Evolutionary conservation across 2,888 invertebrate species (phyloP).

Genomic region (Gasteruption jaculator): DNA sequence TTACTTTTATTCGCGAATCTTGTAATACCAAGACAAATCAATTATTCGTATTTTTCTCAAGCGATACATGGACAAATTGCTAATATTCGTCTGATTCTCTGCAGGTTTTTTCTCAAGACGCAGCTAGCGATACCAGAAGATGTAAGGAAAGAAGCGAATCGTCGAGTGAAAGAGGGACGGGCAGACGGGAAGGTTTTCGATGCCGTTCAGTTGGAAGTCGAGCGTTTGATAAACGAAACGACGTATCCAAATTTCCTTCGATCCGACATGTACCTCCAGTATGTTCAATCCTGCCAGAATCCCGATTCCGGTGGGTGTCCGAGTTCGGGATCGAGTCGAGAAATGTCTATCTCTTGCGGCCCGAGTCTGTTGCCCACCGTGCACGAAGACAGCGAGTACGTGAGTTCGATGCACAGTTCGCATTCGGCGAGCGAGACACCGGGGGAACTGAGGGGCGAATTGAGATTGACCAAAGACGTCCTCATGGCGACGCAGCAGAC

Average conservation of each 20-base stretch:
- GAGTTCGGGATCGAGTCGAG: slow-evolving; percentile 44
- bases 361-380: slow-evolving; percentile 71
- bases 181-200: slow-evolving; percentile 81
- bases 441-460: slow-evolving; percentile 52
- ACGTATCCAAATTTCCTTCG: slow-evolving; percentile 90
- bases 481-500: slow-evolving; percentile 76
- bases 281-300: slow-evolving; percentile 68
- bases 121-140: slow-evolving; percentile 79
- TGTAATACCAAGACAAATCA: too few relatives aligned
- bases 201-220: slow-evolving; percentile 77
- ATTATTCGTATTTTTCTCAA: too few relatives aligned
- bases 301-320: slow-evolving; percentile 43
- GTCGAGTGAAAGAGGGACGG: slow-evolving; percentile 66
- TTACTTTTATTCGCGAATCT: too few relatives aligned
- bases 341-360: slow-evolving; percentile 54
- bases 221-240: slow-evolving; percentile 77
- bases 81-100: too few relatives aligned
- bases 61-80: too few relatives aligned
- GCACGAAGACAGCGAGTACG: slow-evolving; percentile 79
- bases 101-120: slow-evolving; percentile 74
- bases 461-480: slow-evolving; percentile 72
- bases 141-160: slow-evolving; percentile 72
- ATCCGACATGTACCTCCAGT: slow-evolving; percentile 86
- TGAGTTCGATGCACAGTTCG: slow-evolving; percentile 40
- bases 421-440: slow-evolving; percentile 42